Base-by-base conservation (phyloP, 1,140 invertebrate genomes). In the Drosophila varians region DNA sequence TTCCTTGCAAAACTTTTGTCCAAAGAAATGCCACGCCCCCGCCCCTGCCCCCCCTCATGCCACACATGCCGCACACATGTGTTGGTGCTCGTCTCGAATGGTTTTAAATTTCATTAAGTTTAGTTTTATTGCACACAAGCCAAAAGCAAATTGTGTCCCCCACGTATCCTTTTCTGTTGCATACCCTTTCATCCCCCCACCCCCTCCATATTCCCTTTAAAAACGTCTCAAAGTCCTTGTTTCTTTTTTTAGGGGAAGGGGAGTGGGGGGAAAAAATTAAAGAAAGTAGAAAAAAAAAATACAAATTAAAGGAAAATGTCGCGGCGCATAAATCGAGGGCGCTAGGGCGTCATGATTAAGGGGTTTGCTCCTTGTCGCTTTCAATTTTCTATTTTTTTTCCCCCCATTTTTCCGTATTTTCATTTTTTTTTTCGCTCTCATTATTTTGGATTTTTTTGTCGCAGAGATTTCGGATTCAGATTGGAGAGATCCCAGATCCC, bases 61-160 rank as follows among this genome's bases (percentile, higher is more conserved):
- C n/a, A n/a, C n/a, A n/a, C n/a, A n/a, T n/a, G n/a, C n/a, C n/a
- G n/a, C n/a, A n/a, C n/a, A n/a, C n/a, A n/a, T n/a, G 36, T 14
- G 4, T 38, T 2, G 11, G 43, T 40, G 48, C 53, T 48, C 45
- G 47, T 61, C 45, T 54, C 56, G 49, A 49, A 77, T 79, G 64
- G 74, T 82, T 58, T 88, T 77, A 82, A 87, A 87, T 87, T 87
- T 74, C 74, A 87, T 87, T 87, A 82, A 54, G 83, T 86, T 77
- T 74, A 68, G 74, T 86, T 87, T 87, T 87, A 75, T 83, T 83
- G 76, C 68, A 51, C 47, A 57, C 57, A 68, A 57, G 56, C 62
- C 62, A 42, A 68, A 26, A 47, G 57, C 64, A 68, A 71, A 74
- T 75, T 72, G 54, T 72, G 60, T 79, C n/a, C 45, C 23, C 56